phyloP scores from a whole-genome alignment of 92 coral and sea anemone genomes.

The Montipora capitata region DNA sequence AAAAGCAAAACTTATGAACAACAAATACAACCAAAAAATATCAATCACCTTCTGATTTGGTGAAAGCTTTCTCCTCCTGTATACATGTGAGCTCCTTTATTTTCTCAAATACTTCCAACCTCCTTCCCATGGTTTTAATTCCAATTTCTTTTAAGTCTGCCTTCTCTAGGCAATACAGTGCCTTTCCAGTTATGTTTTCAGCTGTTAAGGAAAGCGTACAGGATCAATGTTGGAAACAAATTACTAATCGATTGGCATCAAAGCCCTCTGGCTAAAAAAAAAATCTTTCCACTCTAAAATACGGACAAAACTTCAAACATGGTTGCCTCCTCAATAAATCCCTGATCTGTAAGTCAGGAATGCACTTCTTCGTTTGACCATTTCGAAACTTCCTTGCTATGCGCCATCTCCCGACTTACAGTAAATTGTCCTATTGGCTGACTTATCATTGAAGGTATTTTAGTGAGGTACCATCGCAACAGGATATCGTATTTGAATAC shows the following conservation, averaged over 20 bases:
- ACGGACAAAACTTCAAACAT: neutral
- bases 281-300: neutral
- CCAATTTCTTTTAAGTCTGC: constrained; percentile 30
- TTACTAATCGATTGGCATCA: too few relatives aligned
- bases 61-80: neutral
- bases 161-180: constrained; percentile 45
- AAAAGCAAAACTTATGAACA: too few relatives aligned
- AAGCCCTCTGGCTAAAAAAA: too few relatives aligned
- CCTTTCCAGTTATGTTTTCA: constrained; percentile 42
- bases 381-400: neutral
- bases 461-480: too few relatives aligned
- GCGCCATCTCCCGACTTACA: too few relatives aligned
- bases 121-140: constrained; percentile 2
- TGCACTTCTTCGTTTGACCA: constrained; percentile 13
- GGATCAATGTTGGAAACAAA: constrained; percentile 1
- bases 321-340: neutral
- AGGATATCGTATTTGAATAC: neutral
- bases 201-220: constrained; percentile 36
- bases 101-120: constrained; percentile 9
- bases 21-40: neutral
- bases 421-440: too few relatives aligned
- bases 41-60: neutral
- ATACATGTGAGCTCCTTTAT: neutral
- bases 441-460: too few relatives aligned
- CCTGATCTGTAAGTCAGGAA: neutral